These are phyloP conservation scores for Monoplex corrugatus DNA, from an alignment of 2,888 invertebrate species.

Conservation along the genomic window DNA sequence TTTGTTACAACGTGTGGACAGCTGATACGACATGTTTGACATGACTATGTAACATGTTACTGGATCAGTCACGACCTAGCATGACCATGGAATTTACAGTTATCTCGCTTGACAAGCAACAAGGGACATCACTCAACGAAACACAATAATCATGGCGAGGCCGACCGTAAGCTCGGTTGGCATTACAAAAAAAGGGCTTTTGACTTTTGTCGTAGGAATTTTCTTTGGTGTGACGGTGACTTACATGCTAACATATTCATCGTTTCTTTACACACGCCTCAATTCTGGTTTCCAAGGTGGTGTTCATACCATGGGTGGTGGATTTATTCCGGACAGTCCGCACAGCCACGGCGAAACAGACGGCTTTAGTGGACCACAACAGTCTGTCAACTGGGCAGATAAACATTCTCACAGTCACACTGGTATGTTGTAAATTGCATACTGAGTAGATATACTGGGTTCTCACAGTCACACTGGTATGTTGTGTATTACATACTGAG, in stretches of 20 bases:
- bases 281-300: constrained; percentile 5
- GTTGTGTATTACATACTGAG: too few relatives aligned
- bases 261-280: neutral
- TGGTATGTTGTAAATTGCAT: constrained; percentile 58
- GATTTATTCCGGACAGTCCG: constrained; percentile 63
- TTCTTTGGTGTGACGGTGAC: constrained; percentile 65
- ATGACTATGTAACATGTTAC: too few relatives aligned
- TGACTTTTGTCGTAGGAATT: constrained; percentile 64
- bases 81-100: neutral
- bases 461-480: too few relatives aligned
- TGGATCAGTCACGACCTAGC: neutral
- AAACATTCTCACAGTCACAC: constrained; percentile 63
- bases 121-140: constrained; percentile 17
- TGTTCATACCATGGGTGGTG: constrained; percentile 25
- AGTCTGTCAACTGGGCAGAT: constrained; percentile 62
- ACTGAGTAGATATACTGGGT: too few relatives aligned
- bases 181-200: constrained; percentile 56
- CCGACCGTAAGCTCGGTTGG: neutral
- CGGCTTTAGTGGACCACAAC: constrained; percentile 59
- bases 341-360: constrained; percentile 67
- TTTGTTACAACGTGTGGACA: neutral
- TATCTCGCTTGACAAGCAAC: neutral
- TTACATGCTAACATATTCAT: constrained; percentile 57
- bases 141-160: neutral
- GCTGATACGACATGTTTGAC: neutral